Base-by-base conservation (phyloP, 2,888 invertebrate species). In the Malthinus flaveolus region DNA sequence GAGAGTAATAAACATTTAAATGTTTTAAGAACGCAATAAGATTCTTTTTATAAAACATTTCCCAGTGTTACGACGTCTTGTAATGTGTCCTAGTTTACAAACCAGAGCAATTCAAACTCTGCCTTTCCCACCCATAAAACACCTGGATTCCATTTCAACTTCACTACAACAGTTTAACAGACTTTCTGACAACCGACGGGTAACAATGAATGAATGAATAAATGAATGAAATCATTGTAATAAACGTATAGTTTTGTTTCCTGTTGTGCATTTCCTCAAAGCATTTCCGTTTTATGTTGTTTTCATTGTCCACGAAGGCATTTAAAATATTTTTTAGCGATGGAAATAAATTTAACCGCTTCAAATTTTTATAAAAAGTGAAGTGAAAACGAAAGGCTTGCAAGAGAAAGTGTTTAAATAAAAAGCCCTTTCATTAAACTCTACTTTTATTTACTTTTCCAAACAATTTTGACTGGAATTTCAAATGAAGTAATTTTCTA, bases 171-270 rank as follows among this genome's bases (percentile, higher is more conserved):
- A 32, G 12, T 44, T 49, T 48, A 47, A 34, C 50, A 48, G 48
- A 58, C 58, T 58, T 58, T 52, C 58, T 35, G 58, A 35, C 53
- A 54, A 46, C 39, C 33, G 33, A 6, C 39, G 23, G 12, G 13
- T 32, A 23, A 47, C 54, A 47, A 50, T 50, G 59, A 59, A 55
- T 59, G 48, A 48, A 32, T 50, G 59, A 42, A 42, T 42, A 42
- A 47, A 50, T 50, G 59, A 59, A 55, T 59, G 50, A 50, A 35
- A 47, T 54, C 55, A 55, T 55, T 59, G 46, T 56, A 49, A 55
- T 49, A 32, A 32, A 54, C 53, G 37, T 56, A 46, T 46, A 50
- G 50, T 46, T 42, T 42, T 35, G 50, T 39, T 56, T 56, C 56
- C 49, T 44, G 50, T 46, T 56, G 13, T 56, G 56, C 54, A 54